Percentiles rank a stretch among this genome's conserved stretches.
These are phyloP conservation scores for Pipistrellus kuhlii DNA, from an alignment of 2,797 vertebrate genomes.

Conservation along the genomic window DNA sequence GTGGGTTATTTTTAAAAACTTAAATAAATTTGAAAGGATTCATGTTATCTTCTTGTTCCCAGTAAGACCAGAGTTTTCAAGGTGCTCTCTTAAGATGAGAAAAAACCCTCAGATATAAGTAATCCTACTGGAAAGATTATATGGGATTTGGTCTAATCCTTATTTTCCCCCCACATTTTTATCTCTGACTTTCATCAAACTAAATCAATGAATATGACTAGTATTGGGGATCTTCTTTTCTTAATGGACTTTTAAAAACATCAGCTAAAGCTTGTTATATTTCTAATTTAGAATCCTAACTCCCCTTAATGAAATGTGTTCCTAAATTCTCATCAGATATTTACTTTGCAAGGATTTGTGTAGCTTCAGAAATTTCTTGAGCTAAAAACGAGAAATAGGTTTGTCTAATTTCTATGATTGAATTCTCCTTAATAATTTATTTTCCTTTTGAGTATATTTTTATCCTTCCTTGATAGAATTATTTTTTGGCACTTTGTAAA, in stretches of 20 bases:
- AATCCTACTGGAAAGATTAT: conserved; percentile 79
- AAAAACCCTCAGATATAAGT: conserved; percentile 79
- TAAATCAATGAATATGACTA: conserved; percentile 79
- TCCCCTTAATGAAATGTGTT: conserved; percentile 71
- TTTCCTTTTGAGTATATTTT: conserved; percentile 56
- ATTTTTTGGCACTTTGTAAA: conserved; percentile 46
- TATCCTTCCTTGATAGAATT: conserved; percentile 23
- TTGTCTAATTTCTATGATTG: conserved; percentile 58
- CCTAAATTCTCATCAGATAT: conserved; percentile 65
- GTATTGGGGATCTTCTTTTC: conserved; percentile 68
- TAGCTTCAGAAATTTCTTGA: conserved; percentile 61
- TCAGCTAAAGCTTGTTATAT: conserved; percentile 58
- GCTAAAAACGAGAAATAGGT: conserved; percentile 64
- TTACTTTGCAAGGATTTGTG: conserved; percentile 71
- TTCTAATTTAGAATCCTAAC: conserved; percentile 77
- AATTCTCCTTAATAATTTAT: conserved; percentile 64
- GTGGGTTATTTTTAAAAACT: conserved; percentile 82
- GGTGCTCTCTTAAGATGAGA: conserved; percentile 81
- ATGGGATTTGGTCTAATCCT: conserved; percentile 76
- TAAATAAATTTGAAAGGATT: conserved; percentile 86
- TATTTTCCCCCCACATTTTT: conserved; percentile 83
- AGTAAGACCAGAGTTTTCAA: conserved; percentile 83
- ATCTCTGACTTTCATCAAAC: conserved; percentile 78
- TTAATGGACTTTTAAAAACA: conserved; percentile 78
- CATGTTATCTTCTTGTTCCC: conserved; percentile 84